Base-by-base conservation (phyloP, 1,140 invertebrate genomes). In the Octopus sinensis region DNA sequence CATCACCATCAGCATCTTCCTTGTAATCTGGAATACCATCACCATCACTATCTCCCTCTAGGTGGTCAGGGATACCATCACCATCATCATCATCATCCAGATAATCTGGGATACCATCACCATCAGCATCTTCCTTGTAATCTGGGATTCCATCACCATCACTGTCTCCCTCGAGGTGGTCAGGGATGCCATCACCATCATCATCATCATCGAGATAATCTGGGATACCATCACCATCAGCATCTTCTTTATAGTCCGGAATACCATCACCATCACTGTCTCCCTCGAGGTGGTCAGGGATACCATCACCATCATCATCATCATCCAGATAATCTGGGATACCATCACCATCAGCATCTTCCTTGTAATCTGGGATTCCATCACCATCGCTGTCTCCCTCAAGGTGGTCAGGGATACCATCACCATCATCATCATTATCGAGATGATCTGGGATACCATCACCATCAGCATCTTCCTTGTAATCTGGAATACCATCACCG, bases 71-170 rank as follows among this genome's bases (percentile, higher is more conserved):
- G 56, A 89, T 86, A 43, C 87, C 88, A 83, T 89, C 88, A 56
- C 86, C 86, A 82, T 91, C 88, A 52, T 83, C 87, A 83, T 90
- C 89, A 13, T 86, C 82, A 73, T 89, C 88, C 51, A 86, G 56
- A 81, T 90, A 78, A 79, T 90, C 89, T n/a, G 88, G 88, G 54
- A 90, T 90, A 17, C 90, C 90, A 85, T 90, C 89, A 17, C 86
- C 87, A 82, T 90, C 84, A 7, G 82, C 73, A 81, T 89, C 87
- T 56, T 83, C 82, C 79, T 87, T 85, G 73, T 79, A 71, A 81
- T 90, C 87, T 6, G 87, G 86, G 73, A 87, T 86, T 62, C 87
- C 87, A 82, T 89, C 88, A 10, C 87, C 86, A 82, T 89, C 88
- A 7, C 82, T 83, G 81, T 87, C 87, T 12, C 75, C 80, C 54